A percentile compares a stretch with the other conserved stretches of the same genome.
These are phyloP conservation scores for Orcinus orca DNA, from an alignment of 2,113 vertebrate species.

Conservation along the genomic window DNA sequence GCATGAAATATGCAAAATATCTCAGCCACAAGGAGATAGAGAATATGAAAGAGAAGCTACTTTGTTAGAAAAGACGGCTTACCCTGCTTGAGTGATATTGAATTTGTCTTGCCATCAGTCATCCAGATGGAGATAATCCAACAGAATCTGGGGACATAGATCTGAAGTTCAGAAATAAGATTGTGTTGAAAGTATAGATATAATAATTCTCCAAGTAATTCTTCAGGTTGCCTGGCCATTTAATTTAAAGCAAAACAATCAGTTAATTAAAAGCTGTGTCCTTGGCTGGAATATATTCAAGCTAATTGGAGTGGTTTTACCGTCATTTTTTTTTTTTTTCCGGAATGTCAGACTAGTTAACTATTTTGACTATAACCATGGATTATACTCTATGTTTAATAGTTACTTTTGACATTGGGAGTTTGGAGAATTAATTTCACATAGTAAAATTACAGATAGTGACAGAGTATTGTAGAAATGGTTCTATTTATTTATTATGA, in stretches of 20 bases:
- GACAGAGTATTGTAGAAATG: neutral
- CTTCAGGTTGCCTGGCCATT: neutral
- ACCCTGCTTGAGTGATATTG: neutral
- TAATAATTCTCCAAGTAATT: neutral
- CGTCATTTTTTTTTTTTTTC: neutral
- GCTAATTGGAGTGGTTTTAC: constrained; percentile 26
- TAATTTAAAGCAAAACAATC: constrained; percentile 56
- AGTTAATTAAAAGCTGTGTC: constrained; percentile 58
- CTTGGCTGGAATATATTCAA: neutral
- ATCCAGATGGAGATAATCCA: neutral
- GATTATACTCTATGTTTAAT: neutral
- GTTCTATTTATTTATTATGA: neutral
- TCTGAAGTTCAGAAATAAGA: neutral
- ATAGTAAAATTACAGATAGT: neutral
- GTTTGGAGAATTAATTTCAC: neutral
- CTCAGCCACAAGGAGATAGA: neutral
- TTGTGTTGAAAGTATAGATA: neutral
- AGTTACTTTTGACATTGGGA: constrained; percentile 16
- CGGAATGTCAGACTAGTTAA: neutral
- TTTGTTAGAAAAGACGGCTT: neutral
- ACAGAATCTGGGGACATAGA: neutral
- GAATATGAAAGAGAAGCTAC: neutral
- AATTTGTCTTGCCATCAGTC: neutral
- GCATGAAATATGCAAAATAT: neutral
- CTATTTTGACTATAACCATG: neutral